These are phyloP conservation scores for Imbricaverruca yamaguchii DNA, from an alignment of 2,888 invertebrate species.

Conservation along the genomic window DNA sequence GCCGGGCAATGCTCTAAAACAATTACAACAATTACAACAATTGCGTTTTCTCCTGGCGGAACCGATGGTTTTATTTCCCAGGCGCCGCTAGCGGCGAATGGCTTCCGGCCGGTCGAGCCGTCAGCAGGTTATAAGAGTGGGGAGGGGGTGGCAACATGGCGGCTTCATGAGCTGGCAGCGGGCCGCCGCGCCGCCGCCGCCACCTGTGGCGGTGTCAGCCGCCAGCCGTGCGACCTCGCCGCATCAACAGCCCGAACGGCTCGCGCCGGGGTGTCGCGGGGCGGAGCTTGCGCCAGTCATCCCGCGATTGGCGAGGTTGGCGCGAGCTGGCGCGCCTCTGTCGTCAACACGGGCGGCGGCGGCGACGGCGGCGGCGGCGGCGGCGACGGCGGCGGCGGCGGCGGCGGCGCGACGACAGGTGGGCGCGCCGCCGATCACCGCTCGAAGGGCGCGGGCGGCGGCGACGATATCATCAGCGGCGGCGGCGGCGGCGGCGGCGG, in stretches of 20 bases:
- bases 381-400: not conserved
- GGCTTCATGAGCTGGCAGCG: no score
- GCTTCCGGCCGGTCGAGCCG: not conserved
- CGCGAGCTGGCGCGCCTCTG: no score
- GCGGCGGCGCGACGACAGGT: not conserved
- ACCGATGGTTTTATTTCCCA: conserved; percentile 5
- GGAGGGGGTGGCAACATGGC: no score
- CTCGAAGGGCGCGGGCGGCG: not conserved
- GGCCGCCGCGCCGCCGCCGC: no score
- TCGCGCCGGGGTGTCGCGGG: no score
- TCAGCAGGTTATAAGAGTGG: no score
- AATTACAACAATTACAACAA: not conserved
- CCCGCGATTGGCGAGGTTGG: no score
- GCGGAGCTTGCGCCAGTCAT: no score
- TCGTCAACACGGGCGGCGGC: not conserved
- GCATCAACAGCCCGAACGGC: no score
- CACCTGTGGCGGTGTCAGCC: no score
- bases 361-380: not conserved
- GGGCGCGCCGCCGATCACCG: no score
- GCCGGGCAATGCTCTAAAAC: not conserved
- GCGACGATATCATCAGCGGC: not conserved
- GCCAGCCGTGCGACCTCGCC: no score
- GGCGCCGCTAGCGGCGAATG: not conserved
- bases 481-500: not conserved
- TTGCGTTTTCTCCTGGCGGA: not conserved